Conservation (phyloP, 2,113 vertebrate species). For the Lepisosteus osseus region DNA sequence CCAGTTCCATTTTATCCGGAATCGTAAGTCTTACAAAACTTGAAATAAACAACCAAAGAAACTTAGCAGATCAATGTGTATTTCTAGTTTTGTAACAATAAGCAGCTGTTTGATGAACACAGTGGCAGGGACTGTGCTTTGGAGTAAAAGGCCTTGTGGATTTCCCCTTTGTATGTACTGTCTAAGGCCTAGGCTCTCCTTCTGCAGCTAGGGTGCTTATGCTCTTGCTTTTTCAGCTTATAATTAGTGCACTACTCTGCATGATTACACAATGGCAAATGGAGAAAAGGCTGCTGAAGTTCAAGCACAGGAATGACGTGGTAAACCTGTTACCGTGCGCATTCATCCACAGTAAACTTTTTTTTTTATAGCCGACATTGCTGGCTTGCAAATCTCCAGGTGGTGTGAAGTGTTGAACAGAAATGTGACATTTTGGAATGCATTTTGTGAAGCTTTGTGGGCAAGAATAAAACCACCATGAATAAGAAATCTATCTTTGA, state of each 20-base stretch:
- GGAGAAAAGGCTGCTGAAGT: background rate
- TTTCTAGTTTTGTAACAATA: conserved; percentile 1
- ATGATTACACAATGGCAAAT: too few relatives aligned
- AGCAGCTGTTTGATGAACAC: background rate
- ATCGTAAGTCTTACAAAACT: too few relatives aligned
- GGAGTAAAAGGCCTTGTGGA: too few relatives aligned
- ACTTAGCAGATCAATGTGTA: background rate
- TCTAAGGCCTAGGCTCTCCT: too few relatives aligned
- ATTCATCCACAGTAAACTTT: background rate
- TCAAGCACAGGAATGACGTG: background rate
- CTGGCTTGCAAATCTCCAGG: background rate
- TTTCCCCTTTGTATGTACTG: too few relatives aligned
- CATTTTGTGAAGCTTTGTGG: background rate
- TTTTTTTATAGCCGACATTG: background rate
- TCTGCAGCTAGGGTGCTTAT: too few relatives aligned
- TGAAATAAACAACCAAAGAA: conserved; percentile 1
- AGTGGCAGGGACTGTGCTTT: too few relatives aligned
- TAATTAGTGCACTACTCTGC: too few relatives aligned
- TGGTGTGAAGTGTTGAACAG: background rate
- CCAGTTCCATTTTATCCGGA: too few relatives aligned
- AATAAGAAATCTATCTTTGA: conserved; percentile 7
- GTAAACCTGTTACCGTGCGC: background rate
- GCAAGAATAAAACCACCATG: background rate
- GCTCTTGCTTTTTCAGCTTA: too few relatives aligned
- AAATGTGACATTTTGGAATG: too few relatives aligned